Percentiles rank a stretch among this genome's conserved stretches.
Evolutionary conservation across 2,113 vertebrate genomes (phyloP).

Genomic region (Saccopteryx leptura): DNA sequence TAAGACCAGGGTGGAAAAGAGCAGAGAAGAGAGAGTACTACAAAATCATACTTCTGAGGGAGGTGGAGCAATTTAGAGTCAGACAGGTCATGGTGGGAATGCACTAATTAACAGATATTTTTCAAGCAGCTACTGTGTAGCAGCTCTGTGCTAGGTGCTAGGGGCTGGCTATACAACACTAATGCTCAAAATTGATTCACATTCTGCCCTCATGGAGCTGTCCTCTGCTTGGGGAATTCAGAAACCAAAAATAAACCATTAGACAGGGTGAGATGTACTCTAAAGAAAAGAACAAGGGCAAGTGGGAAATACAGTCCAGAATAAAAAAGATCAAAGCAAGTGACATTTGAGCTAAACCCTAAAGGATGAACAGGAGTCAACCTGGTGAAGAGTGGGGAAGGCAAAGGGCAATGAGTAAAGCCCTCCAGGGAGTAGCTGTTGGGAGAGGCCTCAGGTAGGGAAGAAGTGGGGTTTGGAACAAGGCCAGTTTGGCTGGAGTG

Average conservation of each 20-base stretch:
- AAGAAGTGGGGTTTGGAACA: background rate
- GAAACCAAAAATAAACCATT: background rate
- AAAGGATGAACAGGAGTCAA: background rate
- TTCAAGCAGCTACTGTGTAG: background rate
- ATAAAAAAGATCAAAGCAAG: background rate
- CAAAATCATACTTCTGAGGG: background rate
- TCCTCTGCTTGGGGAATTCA: background rate
- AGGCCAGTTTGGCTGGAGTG: background rate
- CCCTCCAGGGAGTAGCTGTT: background rate
- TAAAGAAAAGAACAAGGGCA: background rate
- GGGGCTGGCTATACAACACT: background rate
- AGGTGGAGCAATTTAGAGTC: background rate
- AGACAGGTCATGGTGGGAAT: no score
- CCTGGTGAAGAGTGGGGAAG: background rate
- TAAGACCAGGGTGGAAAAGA: background rate
- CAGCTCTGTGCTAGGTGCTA: background rate
- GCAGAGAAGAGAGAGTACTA: background rate
- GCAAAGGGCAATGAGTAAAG: background rate
- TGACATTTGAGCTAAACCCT: background rate
- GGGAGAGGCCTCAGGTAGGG: background rate
- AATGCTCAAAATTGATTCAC: background rate
- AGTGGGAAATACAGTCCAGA: background rate
- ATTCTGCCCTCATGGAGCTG: background rate
- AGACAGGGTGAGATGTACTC: background rate
- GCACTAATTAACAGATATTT: background rate